Evolutionary conservation across 2,797 vertebrate species (phyloP), one percentile per base, ranked within the genome.

Genomic region (Oryzias sinensis): DNA sequence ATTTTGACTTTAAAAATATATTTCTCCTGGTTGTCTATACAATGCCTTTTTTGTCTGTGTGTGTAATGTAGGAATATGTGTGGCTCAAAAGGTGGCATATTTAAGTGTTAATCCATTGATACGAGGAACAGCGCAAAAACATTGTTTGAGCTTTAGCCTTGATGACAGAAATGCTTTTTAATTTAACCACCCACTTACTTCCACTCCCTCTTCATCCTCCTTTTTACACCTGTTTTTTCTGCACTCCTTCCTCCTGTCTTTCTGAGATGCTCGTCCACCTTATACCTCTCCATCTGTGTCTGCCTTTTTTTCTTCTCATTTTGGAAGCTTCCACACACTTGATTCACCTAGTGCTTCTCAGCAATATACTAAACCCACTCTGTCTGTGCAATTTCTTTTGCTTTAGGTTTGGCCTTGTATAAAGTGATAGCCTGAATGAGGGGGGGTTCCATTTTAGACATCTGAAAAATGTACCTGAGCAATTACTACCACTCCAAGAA

Each of bases 391-490:
- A n/a, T n/a, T n/a, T 44, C 52, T 50, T 51, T 50, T 82, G 78
- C 43, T 4, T 84, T 85, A 2, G 11, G 33, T 37, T 77, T 70
- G 60, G 45, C 50, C 73, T 58, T 70, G 67, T 78, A 76, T 65
- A n/a, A n/a, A n/a, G 82, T 90, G 88, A 90, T 82, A 90, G 84
- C 74, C 51, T 64, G 82, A 86, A 80, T 78, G 77, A 83, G 81
- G 84, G 80, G 79, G 77, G n/a, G n/a, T n/a, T 84, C 82, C 74
- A 57, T 59, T 47, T 65, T 70, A 88, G 84, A 87, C 80, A 86
- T 86, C 77, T 82, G 57, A 90, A 88, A 88, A 89, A 88, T 89
- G 87, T 82, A 83, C 75, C 70, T 62, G 71, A 52, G 71, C 72
- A 84, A 84, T 89, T 86, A 86, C 54, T 24, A 53, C 6, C 14